A percentile compares a stretch with the other conserved stretches of the same genome.
Evolutionary conservation across 2,113 vertebrate genomes (phyloP).

Genomic region (Panurus biarmicus): DNA sequence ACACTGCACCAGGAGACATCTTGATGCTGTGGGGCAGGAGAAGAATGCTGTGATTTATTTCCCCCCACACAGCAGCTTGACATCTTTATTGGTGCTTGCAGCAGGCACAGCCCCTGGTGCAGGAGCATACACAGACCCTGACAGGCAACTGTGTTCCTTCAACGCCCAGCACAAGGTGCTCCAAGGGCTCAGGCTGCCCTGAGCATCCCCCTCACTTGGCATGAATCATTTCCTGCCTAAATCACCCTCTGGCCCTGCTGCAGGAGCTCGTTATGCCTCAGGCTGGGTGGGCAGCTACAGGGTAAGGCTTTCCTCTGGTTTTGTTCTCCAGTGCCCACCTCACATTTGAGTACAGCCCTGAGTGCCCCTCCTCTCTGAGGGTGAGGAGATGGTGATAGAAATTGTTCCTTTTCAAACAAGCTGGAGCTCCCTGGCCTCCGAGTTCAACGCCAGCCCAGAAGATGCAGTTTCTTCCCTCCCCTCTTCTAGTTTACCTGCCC

Average conservation of each 20-base stretch:
- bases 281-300: neutral
- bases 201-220: neutral
- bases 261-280: neutral
- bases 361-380: fast-evolving
- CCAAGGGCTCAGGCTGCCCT: neutral
- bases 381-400: fast-evolving
- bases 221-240: neutral
- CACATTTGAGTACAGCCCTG: neutral
- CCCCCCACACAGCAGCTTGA: neutral
- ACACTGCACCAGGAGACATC: neutral
- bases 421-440: neutral
- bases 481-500: neutral
- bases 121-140: neutral
- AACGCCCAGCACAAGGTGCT: neutral
- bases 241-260: fast-evolving
- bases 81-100: neutral
- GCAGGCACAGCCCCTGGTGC: neutral
- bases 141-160: fast-evolving
- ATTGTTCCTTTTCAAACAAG: neutral
- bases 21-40: neutral
- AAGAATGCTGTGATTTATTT: neutral
- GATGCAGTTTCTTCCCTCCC: neutral
- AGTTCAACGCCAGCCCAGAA: neutral
- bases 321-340: neutral
- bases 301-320: neutral